Base-by-base conservation (phyloP, 2,888 invertebrate species). In the Phasia obesa region DNA sequence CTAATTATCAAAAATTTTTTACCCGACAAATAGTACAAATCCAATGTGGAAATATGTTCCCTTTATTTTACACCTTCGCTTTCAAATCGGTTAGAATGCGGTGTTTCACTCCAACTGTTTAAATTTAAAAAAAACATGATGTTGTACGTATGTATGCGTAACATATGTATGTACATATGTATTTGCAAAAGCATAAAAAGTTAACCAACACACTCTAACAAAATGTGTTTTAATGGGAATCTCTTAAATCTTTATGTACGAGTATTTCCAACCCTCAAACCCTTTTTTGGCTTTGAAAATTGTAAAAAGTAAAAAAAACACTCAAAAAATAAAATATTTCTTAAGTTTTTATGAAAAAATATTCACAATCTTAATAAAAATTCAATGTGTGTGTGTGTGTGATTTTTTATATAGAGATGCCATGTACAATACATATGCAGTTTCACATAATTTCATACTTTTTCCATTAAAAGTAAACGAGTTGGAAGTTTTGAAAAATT, bases 301-400 rank as follows among this genome's bases (percentile, higher is more conserved):
- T 23, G 35, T 35, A 38, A 23, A 67, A 51, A 13, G 11, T 35
- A 31, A 21, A 21, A 23, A 53, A 44, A 64, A 31, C 27, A n/a
- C 19, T 15, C 19, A 15, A 2, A 25, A n/a, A 67, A 67, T 25
- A 31, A 53, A 38, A 47, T 47, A 47, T 71, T 49, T 59, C 70
- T 70, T 71, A 25, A 47, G 31, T 49, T 71, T 59, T 59, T 47
- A 23, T 44, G 7, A 13, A 42, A 51, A 38, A 69, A 69, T 19
- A 13, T 44, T 25, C 19, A 69, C 42, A 55, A 55, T 69, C 47
- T 59, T 59, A 31, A 59, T 70, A 47, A 59, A 69, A 69, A 19
- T 19, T 17, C 27, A n/a, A 65, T 38, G 13, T 17, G 38, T 13
- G 13, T 27, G 19, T 27, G 17, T 53, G 23, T 38, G 15, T 47